These are phyloP conservation scores for Ardeotis arabs DNA, from an alignment of 2,113 vertebrate genomes.

Conservation along the genomic window DNA sequence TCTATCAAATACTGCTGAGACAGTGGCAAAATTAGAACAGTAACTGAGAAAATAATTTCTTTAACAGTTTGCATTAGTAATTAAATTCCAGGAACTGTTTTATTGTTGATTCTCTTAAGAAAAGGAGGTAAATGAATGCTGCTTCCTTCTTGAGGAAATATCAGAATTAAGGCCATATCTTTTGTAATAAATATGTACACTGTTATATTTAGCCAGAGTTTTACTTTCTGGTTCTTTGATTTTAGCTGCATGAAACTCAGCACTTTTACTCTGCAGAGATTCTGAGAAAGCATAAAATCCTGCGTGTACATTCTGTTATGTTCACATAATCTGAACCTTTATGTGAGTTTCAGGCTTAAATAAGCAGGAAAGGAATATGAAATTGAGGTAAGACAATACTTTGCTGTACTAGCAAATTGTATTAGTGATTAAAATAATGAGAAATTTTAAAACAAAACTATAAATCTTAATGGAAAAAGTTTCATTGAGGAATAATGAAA, in stretches of 20 bases:
- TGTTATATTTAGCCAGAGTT: constrained; percentile 27
- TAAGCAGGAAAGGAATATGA: neutral
- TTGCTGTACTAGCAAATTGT: neutral
- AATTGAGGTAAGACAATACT: neutral
- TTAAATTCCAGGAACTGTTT: constrained; percentile 41
- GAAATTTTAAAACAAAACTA: neutral
- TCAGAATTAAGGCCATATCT: neutral
- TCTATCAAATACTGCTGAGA: constrained; percentile 25
- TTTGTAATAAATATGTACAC: constrained; percentile 25
- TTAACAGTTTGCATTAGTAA: constrained; percentile 20
- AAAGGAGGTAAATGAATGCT: neutral
- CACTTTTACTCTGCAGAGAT: neutral
- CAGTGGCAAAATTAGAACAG: constrained; percentile 40
- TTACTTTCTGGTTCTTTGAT: constrained; percentile 40
- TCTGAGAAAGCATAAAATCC: constrained; percentile 26
- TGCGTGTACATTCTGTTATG: neutral
- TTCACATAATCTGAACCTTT: neutral
- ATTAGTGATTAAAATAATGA: neutral
- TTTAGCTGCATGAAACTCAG: constrained; percentile 38
- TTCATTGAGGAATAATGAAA: neutral
- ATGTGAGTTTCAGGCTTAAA: neutral
- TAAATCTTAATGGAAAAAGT: neutral
- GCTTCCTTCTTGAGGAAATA: neutral
- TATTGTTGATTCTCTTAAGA: neutral
- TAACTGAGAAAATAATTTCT: constrained; percentile 19